Conservation (phyloP, 2,113 vertebrate genomes). For the Pholis gunnellus region DNA sequence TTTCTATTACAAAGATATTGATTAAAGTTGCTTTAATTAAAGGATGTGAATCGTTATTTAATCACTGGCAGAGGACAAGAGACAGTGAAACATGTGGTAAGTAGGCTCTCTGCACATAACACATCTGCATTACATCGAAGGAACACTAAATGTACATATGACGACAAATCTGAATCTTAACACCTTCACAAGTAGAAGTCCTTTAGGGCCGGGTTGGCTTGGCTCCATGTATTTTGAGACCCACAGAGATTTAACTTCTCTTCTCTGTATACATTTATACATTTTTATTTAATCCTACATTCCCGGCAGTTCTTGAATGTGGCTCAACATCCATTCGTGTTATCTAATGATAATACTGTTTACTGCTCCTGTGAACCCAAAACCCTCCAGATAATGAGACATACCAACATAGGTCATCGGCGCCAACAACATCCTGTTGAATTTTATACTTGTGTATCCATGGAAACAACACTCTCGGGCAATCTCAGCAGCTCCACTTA, state of each 20-base stretch:
- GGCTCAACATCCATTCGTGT: slow-evolving; percentile 21
- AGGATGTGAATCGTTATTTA: background rate
- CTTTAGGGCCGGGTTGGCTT: slow-evolving; percentile 16
- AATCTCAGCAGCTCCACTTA: background rate
- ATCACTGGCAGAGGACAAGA: background rate
- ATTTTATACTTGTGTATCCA: slow-evolving; percentile 39
- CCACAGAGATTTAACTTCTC: slow-evolving; percentile 4
- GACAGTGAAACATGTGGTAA: background rate
- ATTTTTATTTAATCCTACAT: slow-evolving; percentile 2
- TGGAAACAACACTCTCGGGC: slow-evolving; percentile 34
- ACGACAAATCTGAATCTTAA: slow-evolving; percentile 2
- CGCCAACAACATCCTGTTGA: slow-evolving; percentile 15
- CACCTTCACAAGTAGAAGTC: background rate
- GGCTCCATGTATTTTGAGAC: slow-evolving; percentile 22
- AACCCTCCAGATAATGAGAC: slow-evolving; percentile 37
- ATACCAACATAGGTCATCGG: slow-evolving; percentile 26
- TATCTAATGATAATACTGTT: slow-evolving; percentile 32
- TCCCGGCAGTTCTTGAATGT: background rate
- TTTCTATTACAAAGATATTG: background rate
- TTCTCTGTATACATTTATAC: background rate
- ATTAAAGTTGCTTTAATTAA: background rate
- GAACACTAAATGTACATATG: background rate
- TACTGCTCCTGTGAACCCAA: slow-evolving; percentile 23
- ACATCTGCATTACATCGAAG: background rate
- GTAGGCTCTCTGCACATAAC: background rate